Conservation (phyloP, 2,797 vertebrate genomes). For the Coracias cyanogaster region DNA sequence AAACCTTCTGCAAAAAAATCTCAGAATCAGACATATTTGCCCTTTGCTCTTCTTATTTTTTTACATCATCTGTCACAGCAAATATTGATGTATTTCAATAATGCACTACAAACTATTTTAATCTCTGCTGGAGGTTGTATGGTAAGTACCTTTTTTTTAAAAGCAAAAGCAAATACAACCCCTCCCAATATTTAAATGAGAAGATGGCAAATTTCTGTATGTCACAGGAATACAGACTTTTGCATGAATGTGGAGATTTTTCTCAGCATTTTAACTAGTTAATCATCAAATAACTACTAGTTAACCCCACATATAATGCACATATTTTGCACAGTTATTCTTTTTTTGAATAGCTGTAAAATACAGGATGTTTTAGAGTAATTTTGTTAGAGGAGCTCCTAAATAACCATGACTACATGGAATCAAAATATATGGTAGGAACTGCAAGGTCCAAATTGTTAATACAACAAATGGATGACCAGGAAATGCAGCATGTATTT, state of each 20-base stretch:
- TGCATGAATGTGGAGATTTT: neutral
- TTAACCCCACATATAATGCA: neutral
- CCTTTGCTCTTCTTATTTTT: neutral
- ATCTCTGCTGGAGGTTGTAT: neutral
- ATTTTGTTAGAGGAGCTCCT: conserved; percentile 8
- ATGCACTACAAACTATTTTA: neutral
- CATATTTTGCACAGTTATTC: neutral
- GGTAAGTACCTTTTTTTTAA: neutral
- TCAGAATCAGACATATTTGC: neutral
- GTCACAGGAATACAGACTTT: neutral
- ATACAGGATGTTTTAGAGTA: neutral
- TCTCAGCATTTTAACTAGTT: neutral
- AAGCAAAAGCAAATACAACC: neutral
- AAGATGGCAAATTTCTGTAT: neutral
- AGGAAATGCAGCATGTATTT: conserved; percentile 40
- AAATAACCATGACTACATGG: neutral
- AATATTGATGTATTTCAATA: neutral
- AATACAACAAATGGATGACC: conserved; percentile 39
- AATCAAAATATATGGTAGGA: conserved; percentile 21
- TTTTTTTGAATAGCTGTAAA: neutral
- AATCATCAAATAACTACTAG: neutral
- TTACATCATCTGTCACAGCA: neutral
- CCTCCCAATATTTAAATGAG: neutral
- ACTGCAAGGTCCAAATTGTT: conserved; percentile 43
- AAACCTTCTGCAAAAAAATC: neutral